A percentile compares a stretch with the other conserved stretches of the same genome.
These are phyloP conservation scores for Synodontis membranacea DNA, from an alignment of 2,113 vertebrate genomes.

Conservation along the genomic window DNA sequence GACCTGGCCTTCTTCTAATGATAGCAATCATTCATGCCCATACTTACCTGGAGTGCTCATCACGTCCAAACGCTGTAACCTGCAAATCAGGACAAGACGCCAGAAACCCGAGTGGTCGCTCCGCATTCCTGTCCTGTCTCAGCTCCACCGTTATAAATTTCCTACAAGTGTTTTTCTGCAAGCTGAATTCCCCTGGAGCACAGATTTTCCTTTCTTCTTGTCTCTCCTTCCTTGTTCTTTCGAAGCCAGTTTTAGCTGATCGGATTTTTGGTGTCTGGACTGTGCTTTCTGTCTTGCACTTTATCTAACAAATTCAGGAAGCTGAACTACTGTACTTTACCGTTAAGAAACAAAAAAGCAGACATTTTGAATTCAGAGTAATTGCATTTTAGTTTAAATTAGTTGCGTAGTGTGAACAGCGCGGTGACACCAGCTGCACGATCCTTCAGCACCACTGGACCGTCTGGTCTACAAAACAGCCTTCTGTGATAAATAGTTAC, in stretches of 20 bases:
- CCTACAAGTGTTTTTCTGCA: conserved; percentile 2
- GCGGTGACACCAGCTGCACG: too few species aligned
- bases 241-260: not conserved
- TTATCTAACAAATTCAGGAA: too few species aligned
- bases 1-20: not conserved
- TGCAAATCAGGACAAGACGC: not conserved
- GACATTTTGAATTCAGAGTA: not conserved
- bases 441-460: too few species aligned
- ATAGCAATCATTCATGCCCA: not conserved
- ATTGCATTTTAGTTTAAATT: not conserved
- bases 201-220: not conserved
- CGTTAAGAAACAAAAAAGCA: not conserved
- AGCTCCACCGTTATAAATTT: not conserved
- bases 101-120: not conserved
- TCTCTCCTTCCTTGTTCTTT: not conserved
- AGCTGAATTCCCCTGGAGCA: not conserved
- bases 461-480: too few species aligned
- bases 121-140: conserved; percentile 4
- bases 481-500: too few species aligned
- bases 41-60: not conserved
- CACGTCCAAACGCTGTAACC: not conserved
- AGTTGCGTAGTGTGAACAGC: too few species aligned
- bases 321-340: too few species aligned
- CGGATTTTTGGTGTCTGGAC: not conserved
- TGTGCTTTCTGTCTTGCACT: not conserved